Evolutionary conservation across 1,140 invertebrate species (phyloP), one percentile per base, ranked within the genome.

Genomic region (Brachionus paranguensis): DNA sequence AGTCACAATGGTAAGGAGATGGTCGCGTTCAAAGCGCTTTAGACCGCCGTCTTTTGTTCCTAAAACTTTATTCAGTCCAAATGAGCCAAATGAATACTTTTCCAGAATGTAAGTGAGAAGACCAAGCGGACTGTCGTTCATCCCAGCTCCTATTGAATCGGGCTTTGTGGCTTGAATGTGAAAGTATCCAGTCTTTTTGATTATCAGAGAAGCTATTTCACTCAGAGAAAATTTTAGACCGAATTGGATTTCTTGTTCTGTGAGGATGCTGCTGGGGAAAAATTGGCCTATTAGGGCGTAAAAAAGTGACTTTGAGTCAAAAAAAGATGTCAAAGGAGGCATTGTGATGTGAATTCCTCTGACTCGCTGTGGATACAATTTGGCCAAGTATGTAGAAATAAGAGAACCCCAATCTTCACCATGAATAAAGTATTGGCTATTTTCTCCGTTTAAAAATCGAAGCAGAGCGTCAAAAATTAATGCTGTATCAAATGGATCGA

Each of bases 121-220:
- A 0, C 93, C 94, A 1, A 91, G 90, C 1, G 95, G 95, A 43
- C 89, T 89, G 70, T 91, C 89, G 45, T 27, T 85, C 27, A 86
- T 43, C 12, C 27, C 81, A 84, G 45, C 41, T 43, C 79, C 94
- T 81, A 96, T 90, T 14, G 95, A 97, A 87, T 97, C 95, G 6
- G 95, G 95, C 88, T 96, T 96, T 0, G 94, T 95, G 1, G 94
- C 91, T 89, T 97, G 95, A 45, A 96, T 88, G 87, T 95, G 94
- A 24, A 94, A 86, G 86, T 96, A 96, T 11, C 95, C 95, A 53
- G 88, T 88, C 88, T 96, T 94, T 86, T 92, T 90, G 0, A 95
- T 10, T 0, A 94, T 83, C 24, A 81, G 20, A 10, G 17, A 60
- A 11, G 37, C n/a, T 7, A 70, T 45, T 47, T 47, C 29, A n/a